Evolutionary conservation across 2,113 vertebrate species (phyloP), one percentile per base, ranked within the genome.

Genomic region (Salvelinus fontinalis): DNA sequence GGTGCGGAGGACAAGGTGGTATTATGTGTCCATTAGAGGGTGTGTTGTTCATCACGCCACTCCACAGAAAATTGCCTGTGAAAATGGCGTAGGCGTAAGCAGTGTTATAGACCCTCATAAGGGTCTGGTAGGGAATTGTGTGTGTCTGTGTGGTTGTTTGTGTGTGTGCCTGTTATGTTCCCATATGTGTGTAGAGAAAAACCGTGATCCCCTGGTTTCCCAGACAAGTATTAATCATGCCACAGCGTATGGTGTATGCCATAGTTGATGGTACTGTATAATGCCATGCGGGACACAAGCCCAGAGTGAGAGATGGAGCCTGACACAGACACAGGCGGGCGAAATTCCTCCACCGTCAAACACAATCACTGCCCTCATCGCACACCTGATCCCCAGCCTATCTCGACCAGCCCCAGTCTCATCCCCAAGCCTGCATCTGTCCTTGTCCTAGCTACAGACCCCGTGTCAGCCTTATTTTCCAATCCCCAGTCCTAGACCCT

Each of bases 281-380:
- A 51, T 51, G 49, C 14, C 49, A 51, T 51, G 49, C 49, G 11
- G 49, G 49, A 51, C 11, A 76, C 70, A 31, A 78, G 39, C 39
- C 39, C 8, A 74, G 78, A 79, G 82, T 82, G 78, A 84, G 77
- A 80, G 75, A 84, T 87, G 73, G 66, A 14, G 18, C 70, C 80
- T 77, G 84, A 87, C 76, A 79, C 44, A 20, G 3, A 76, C 27
- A 20, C 59, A 70, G 83, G 80, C 75, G 67, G 74, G 72, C 86
- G 79, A 83, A 82, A 85, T 89, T 77, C 44, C 74, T 85, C 80
- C 73, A 44, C 69, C n/a, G 78, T 81, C 83, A 80, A 71, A 82
- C 81, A 70, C 73, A 83, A 83, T 83, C 76, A 78, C 69, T n/a
- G 44, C 31, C 18, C 57, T 88, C 81, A 71, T 39, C 18, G 73